These are phyloP conservation scores for Gerris lacustris DNA, from an alignment of 2,888 invertebrate species.

Conservation along the genomic window DNA sequence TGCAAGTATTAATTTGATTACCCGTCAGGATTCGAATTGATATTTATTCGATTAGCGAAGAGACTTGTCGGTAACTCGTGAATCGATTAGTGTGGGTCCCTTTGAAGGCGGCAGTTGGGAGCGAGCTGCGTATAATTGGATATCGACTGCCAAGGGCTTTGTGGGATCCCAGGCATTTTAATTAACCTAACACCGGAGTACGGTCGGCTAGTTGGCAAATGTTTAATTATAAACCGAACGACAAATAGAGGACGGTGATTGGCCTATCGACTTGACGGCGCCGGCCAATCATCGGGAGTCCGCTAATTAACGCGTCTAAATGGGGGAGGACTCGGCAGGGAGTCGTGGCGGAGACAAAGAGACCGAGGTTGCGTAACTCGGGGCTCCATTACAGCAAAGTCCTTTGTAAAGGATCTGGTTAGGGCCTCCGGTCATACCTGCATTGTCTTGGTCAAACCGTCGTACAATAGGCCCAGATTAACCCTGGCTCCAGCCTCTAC, in stretches of 20 bases:
- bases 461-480: too few species aligned
- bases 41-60: not conserved
- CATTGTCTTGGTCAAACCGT: not conserved
- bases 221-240: not conserved
- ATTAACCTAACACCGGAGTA: not conserved
- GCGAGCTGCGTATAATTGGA: not conserved
- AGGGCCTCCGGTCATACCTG: not conserved
- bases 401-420: not conserved
- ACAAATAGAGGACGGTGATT: not conserved
- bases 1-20: too few species aligned
- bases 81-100: not conserved
- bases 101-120: not conserved
- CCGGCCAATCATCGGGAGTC: not conserved
- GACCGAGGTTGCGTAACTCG: not conserved
- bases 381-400: not conserved
- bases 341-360: not conserved
- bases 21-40: not conserved
- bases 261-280: not conserved
- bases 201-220: not conserved
- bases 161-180: not conserved
- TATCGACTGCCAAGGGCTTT: not conserved
- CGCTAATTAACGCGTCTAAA: not conserved
- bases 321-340: not conserved
- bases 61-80: not conserved
- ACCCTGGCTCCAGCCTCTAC: too few species aligned